A percentile compares a stretch with the other conserved stretches of the same genome.
phyloP scores from a whole-genome alignment of 23 tunicate genomes.

The Ascidia mentula region DNA sequence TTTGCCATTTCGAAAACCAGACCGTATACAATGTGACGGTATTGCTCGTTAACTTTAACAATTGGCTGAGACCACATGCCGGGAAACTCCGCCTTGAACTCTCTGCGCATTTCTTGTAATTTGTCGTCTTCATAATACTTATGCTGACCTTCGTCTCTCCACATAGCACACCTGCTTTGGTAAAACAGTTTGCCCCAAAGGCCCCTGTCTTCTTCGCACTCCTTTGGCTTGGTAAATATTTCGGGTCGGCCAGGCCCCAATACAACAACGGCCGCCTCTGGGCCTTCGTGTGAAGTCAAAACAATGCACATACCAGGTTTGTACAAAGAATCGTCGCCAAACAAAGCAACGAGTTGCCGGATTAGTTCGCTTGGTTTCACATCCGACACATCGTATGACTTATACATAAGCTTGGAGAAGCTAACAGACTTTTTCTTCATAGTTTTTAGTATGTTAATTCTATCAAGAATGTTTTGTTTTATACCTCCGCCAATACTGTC shows the following conservation, averaged over 20 bases:
- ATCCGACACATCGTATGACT: not conserved
- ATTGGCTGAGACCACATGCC: not conserved
- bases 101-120: not conserved
- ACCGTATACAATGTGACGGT: not conserved
- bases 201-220: not conserved
- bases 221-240: not conserved
- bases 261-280: not conserved
- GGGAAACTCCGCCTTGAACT: not conserved
- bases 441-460: not conserved
- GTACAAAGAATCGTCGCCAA: not conserved
- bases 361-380: not conserved
- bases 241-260: not conserved
- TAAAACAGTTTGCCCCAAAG: not conserved
- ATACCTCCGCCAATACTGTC: not conserved
- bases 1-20: not conserved
- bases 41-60: not conserved
- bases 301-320: not conserved
- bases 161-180: not conserved
- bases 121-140: not conserved
- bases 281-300: not conserved
- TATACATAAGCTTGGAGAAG: not conserved
- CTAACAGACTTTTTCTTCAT: not conserved
- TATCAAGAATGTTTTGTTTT: not conserved
- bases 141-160: not conserved
- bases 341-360: not conserved